Conservation (phyloP, 2,797 vertebrate species). For the Scarus forsteni region DNA sequence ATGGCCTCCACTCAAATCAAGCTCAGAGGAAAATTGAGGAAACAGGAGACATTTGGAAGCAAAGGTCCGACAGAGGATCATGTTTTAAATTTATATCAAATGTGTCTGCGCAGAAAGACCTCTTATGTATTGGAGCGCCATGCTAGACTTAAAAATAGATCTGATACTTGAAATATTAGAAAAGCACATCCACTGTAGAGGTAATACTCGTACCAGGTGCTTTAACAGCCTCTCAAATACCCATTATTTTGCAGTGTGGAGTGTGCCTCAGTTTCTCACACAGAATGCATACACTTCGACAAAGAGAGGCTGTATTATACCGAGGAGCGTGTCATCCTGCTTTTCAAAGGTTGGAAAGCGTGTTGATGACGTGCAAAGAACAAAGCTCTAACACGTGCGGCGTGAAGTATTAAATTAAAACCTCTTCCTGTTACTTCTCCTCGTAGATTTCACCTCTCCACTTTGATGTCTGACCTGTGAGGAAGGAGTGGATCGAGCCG, state of each 20-base stretch:
- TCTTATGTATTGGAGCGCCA: conserved; percentile 26
- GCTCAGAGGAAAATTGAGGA: conserved; percentile 48
- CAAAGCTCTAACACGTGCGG: conserved; percentile 63
- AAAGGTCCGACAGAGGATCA: conserved; percentile 59
- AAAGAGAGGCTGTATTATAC: conserved; percentile 20
- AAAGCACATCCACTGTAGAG: conserved; percentile 49
- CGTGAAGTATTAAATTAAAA: conserved; percentile 58
- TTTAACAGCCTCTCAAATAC: conserved; percentile 43
- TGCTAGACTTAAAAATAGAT: conserved; percentile 32
- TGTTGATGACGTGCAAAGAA: conserved; percentile 55
- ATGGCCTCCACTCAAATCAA: conserved; percentile 63
- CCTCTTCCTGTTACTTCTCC: conserved; percentile 57
- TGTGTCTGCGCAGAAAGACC: conserved; percentile 46
- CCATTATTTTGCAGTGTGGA: conserved; percentile 32
- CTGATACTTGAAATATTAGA: conserved; percentile 52
- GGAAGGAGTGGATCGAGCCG: conserved; percentile 42
- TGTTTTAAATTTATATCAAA: conserved; percentile 60
- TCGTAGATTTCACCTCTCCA: conserved; percentile 63
- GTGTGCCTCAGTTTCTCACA: conserved; percentile 23
- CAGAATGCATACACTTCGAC: conserved; percentile 9
- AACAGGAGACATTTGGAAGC: conserved; percentile 43
- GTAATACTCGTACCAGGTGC: conserved; percentile 43
- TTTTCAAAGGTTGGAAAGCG: conserved; percentile 39
- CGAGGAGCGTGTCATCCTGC: conserved; percentile 33
- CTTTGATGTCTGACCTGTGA: conserved; percentile 77